Evolutionary conservation across 2,888 invertebrate species (phyloP).

Genomic region (Busseola fusca): DNA sequence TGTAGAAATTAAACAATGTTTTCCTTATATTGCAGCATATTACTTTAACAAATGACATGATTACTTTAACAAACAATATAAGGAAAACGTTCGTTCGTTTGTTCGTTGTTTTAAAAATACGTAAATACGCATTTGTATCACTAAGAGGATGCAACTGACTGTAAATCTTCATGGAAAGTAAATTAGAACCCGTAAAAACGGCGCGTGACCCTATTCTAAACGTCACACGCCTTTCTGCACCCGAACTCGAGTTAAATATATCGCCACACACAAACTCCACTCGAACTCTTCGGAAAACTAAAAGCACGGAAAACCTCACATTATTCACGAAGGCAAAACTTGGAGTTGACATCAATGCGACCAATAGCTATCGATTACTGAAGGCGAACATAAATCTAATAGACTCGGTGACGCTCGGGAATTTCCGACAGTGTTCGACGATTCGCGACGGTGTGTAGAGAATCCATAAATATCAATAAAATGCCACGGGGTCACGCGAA

Average conservation of each 20-base stretch:
- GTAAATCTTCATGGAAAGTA: constrained; percentile 28
- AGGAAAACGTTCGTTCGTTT: too few relatives aligned
- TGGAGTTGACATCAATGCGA: constrained; percentile 57
- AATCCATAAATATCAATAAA: constrained; percentile 59
- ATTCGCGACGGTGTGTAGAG: constrained; percentile 43
- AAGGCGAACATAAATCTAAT: constrained; percentile 48
- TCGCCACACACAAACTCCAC: constrained; percentile 40
- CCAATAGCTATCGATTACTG: constrained; percentile 60
- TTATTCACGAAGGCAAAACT: constrained; percentile 52
- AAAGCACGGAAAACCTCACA: constrained; percentile 49
- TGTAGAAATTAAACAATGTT: background rate
- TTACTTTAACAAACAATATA: too few relatives aligned
- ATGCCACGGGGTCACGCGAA: constrained; percentile 60
- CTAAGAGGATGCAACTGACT: constrained; percentile 9
- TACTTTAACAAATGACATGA: too few relatives aligned
- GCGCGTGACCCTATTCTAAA: constrained; percentile 35
- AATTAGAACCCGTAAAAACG: constrained; percentile 37
- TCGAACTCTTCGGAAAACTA: constrained; percentile 43
- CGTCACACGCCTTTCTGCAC: constrained; percentile 21
- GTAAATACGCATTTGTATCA: constrained; percentile 16
- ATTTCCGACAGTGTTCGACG: constrained; percentile 15
- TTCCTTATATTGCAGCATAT: background rate
- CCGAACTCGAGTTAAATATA: constrained; percentile 49
- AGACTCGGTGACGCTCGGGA: constrained; percentile 33
- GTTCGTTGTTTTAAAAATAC: too few relatives aligned